Evolutionary conservation across 2,888 invertebrate genomes (phyloP).

Genomic region (Exocentrus adspersus): DNA sequence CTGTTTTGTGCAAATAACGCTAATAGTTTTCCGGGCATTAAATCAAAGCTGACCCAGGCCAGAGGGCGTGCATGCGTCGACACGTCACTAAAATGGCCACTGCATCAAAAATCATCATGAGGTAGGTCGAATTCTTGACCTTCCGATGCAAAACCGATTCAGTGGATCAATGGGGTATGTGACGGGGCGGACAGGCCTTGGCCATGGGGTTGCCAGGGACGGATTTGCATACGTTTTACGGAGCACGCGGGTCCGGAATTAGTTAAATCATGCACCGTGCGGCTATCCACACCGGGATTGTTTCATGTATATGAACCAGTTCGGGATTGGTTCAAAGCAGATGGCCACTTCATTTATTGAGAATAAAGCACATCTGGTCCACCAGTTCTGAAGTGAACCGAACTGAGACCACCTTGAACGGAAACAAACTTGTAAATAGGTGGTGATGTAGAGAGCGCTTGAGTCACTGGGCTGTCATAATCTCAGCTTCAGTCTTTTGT

Average conservation of each 20-base stretch:
- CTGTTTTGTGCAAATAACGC: not conserved
- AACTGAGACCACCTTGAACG: too few relatives aligned
- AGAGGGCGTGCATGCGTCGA: not conserved
- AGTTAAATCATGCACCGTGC: too few relatives aligned
- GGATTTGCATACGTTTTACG: not conserved
- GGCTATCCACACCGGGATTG: too few relatives aligned
- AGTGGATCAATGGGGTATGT: constrained; percentile 15
- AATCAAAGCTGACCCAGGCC: not conserved
- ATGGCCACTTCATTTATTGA: too few relatives aligned
- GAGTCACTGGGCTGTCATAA: too few relatives aligned
- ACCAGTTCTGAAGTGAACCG: too few relatives aligned
- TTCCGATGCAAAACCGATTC: constrained; percentile 2
- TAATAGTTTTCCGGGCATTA: not conserved
- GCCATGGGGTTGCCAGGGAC: not conserved
- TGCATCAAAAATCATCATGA: not conserved
- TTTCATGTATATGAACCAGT: too few relatives aligned
- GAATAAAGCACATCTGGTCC: too few relatives aligned
- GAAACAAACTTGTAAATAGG: too few relatives aligned
- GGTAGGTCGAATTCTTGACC: constrained; percentile 4
- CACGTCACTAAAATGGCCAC: not conserved
- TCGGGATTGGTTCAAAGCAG: too few relatives aligned
- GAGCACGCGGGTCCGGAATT: not conserved
- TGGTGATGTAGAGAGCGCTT: too few relatives aligned
- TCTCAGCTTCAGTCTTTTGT: too few relatives aligned
- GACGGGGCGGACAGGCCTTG: constrained; percentile 1